Conservation (phyloP, 1,140 invertebrate genomes). For the Microplitis mediator region DNA sequence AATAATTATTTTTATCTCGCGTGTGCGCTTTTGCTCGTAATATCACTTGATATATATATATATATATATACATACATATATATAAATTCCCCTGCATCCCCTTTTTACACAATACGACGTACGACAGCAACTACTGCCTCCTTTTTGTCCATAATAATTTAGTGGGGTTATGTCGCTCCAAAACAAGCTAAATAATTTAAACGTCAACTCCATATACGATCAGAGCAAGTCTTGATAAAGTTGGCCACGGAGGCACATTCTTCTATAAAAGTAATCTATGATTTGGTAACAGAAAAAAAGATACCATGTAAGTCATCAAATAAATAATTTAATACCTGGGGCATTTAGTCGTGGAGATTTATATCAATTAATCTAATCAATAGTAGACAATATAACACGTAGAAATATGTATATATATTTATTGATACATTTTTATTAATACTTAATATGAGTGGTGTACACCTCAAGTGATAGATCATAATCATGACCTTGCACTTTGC, state of each 20-base stretch:
- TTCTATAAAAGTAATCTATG: background rate
- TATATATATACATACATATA: background rate
- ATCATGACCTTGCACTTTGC: conserved; percentile 30
- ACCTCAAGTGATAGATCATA: conserved; percentile 11
- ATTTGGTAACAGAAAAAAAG: conserved; percentile 14
- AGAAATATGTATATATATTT: background rate
- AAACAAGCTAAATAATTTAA: conserved; percentile 22
- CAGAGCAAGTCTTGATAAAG: background rate
- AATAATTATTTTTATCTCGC: background rate
- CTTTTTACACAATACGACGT: background rate
- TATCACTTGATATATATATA: too few species aligned
- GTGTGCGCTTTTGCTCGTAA: background rate
- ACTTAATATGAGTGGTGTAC: background rate
- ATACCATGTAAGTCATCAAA: conserved; percentile 16
- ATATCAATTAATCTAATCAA: conserved; percentile 31
- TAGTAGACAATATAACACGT: background rate
- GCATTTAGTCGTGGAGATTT: background rate
- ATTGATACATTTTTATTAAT: background rate
- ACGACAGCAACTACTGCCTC: background rate
- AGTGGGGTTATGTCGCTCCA: conserved; percentile 30
- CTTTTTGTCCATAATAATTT: conserved; percentile 3
- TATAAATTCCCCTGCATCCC: background rate
- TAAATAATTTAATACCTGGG: background rate
- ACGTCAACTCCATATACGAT: conserved; percentile 26
- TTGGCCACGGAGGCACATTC: conserved; percentile 1